Evolutionary conservation across 2,113 vertebrate genomes (phyloP).

Genomic region (Chauna torquata): DNA sequence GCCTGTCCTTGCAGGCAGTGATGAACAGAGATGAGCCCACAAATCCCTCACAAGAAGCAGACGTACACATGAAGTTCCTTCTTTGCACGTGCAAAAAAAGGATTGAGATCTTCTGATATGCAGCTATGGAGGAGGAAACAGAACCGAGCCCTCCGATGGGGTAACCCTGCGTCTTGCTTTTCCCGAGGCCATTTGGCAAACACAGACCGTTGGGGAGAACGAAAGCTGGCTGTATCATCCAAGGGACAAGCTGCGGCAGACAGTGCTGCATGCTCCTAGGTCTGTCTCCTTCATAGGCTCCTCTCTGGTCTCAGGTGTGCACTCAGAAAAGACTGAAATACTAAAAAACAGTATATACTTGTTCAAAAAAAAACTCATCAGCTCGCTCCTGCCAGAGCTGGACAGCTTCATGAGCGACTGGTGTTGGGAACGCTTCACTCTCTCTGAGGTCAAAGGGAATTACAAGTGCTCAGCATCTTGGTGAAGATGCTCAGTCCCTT

Average conservation of each 20-base stretch:
- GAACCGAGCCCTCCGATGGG: neutral
- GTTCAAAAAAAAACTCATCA: neutral
- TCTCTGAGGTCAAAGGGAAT: neutral
- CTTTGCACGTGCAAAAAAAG: neutral
- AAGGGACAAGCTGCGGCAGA: accelerated
- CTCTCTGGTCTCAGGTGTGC: neutral
- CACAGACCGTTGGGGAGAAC: neutral
- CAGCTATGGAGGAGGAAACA: neutral
- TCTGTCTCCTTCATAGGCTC: neutral
- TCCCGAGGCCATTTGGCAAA: neutral
- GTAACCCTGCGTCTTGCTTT: neutral
- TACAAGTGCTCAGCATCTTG: neutral
- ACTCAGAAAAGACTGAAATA: neutral
- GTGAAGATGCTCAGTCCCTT: neutral
- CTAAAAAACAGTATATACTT: accelerated
- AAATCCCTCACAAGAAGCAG: neutral
- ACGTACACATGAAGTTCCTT: neutral
- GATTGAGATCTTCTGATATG: neutral
- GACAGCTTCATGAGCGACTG: neutral
- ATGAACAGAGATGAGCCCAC: neutral
- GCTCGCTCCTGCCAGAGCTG: neutral
- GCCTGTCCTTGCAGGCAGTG: neutral
- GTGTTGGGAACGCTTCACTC: neutral
- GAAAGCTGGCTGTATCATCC: neutral
- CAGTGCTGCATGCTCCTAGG: neutral